Evolutionary conservation across 1,140 invertebrate species (phyloP), one percentile per base, ranked within the genome.

Genomic region (Drosophila subpulchrella): DNA sequence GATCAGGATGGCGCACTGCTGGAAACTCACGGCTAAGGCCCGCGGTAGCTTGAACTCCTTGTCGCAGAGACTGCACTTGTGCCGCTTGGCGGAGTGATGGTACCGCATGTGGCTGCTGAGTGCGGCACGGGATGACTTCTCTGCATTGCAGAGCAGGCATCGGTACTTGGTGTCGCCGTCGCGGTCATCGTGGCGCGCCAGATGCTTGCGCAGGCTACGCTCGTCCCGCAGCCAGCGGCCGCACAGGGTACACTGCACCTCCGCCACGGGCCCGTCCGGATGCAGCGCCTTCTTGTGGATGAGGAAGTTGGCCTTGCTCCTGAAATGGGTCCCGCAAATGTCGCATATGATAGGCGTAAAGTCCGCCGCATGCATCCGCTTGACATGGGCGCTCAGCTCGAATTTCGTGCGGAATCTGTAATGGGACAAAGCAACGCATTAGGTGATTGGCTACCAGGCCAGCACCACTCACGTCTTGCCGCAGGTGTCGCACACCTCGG

Each of bases 311-410:
- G 83, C 83, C 66, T 91, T 81, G 27, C 77, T 91, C 0, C 86
- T 84, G n/a, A 91, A 91, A 32, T 84, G 53, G 0, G 62, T 80
- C 2, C 91, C 90, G 20, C 90, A 91, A 10, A 91, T 88, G 15
- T 91, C 90, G 15, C 90, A 91, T 11, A 91, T 90, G 15, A 91
- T 68, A 8, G 85, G 84, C 48, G 84, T 81, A 36, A 91, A 91
- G 46, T 83, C 83, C 0, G 78, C 59, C 2, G 65, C 73, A 39
- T 91, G 90, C 79, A 91, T 91, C 3, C 77, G 72, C 20, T 91
- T 91, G 0, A 75, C 59, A 20, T 91, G 90, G 15, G 86, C 90
- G 5, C 65, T 78, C 20, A 91, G 53, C 46, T 84, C 72, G 13
- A 78, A 47, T 36, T 81, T 88, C 10, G 77, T 82, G 65, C 73